Base-by-base conservation (phyloP, 2,113 vertebrate species). In the Lathamus discolor region DNA sequence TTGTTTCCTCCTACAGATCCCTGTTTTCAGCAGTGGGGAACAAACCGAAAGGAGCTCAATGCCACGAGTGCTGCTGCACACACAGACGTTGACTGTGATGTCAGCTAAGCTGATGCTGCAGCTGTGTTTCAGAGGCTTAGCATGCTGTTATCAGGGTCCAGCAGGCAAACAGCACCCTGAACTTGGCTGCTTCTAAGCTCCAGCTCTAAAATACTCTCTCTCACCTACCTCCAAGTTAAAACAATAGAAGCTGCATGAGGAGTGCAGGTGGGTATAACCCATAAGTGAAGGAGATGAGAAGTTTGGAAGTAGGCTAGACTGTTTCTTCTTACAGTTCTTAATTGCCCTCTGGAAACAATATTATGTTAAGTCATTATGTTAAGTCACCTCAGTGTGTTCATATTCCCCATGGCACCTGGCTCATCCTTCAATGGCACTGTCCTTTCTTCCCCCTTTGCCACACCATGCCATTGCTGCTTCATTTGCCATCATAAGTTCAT, bases 91-190 rank as follows among this genome's bases (percentile, higher is more conserved):
- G 76, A 31, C 55, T 73, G 44, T 17, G 23, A 67, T 63, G 92
- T 92, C 89, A 95, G 76, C 52, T 88, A 95, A 94, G 82, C 67
- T 64, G 59, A 89, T 93, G 9, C 83, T 94, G 74, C 72, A 87
- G 81, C 90, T 92, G 44, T 67, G 68, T 64, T 87, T 91, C 81
- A 66, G 80, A 83, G 72, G 64, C 85, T 95, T 85, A 95, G 88
- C 75, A 86, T 46, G 6, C 62, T 88, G 57, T 97, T 96, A 88
- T 93, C 95, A 93, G 68, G 64, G 68, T 69, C 52, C 77, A 88
- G 74, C 91, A 96, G 92, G 85, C 77, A 95, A 93, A 77, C 1
- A 3, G 54, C 86, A 92, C 64, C 46, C 67, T 81, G 37, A 68
- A 62, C 69, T 94, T 95, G 93, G 93, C 92, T 78, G 74, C 70